Evolutionary conservation across 37 sponge, comb jelly and placozoan genomes (phyloP).

Genomic region (Geodia barretti): DNA sequence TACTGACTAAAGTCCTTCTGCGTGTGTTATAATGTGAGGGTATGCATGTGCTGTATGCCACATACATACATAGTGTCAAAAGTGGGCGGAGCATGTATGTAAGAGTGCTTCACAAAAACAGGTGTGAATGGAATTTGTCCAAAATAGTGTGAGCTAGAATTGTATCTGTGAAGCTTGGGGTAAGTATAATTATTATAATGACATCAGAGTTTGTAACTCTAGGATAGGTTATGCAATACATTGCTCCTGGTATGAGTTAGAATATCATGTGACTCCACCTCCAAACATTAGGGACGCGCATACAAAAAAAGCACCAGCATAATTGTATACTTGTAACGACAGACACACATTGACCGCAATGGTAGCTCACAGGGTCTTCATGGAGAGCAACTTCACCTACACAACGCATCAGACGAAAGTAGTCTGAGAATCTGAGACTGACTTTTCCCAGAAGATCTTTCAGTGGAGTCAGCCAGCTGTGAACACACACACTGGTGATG

Average conservation of each 20-base stretch:
- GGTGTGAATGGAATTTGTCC: no score
- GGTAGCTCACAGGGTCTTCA: conserved; percentile 53
- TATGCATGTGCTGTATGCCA: no score
- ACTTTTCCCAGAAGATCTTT: conserved; percentile 66
- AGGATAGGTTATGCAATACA: no score
- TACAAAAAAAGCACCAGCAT: background rate
- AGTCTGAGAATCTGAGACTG: conserved; percentile 69
- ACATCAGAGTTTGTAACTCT: no score
- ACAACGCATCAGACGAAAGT: conserved; percentile 86
- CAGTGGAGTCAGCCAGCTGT: conserved; percentile 83
- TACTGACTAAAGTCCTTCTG: conserved; percentile 85
- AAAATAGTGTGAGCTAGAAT: no score
- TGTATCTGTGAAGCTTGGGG: no score
- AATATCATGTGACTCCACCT: no score
- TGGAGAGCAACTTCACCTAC: conserved; percentile 85
- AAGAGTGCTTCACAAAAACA: no score
- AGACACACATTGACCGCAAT: conserved; percentile 11
- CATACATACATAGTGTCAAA: no score
- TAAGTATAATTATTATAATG: no score
- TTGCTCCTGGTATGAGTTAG: no score
- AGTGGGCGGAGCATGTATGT: background rate
- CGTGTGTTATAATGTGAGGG: background rate
- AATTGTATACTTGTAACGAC: background rate
- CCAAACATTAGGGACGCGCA: background rate
- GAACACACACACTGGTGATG: conserved; percentile 39